Base-by-base conservation (phyloP, 2,888 invertebrate species). In the Pristionchus japonicus region DNA sequence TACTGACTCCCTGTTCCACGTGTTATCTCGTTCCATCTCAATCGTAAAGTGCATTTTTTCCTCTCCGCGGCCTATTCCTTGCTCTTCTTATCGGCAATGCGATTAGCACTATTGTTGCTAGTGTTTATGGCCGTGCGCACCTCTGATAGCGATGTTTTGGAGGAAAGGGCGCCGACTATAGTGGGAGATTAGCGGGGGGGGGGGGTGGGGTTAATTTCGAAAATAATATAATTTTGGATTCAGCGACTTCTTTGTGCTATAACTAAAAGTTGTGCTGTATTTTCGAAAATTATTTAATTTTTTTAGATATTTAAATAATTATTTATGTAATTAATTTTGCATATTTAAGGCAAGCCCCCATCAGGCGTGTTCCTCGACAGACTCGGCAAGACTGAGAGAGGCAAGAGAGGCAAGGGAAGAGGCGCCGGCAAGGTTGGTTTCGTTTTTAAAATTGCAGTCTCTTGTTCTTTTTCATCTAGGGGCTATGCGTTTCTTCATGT, bases 321-420 rank as follows among this genome's bases (percentile, higher is more conserved):
- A n/a, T 61, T 17, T n/a, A n/a, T n/a, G n/a, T n/a, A n/a, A n/a
- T n/a, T n/a, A n/a, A n/a, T n/a, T n/a, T n/a, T 3, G 17, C 7
- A 20, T 49, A 23, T 83, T 47, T 11, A 37, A 86, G 88, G 89
- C 31, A 87, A 87, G 23, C 90, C 89, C 4, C 90, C 90, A 0
- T 88, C 90, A 7, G 90, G 90, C 9, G 89, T 88, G 11, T 91
- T 89, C 82, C 89, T 89, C 11, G 90, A 91, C 31, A 87, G 90
- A 31, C 86, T 90, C 20, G 70, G 89, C 15, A 88, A 88, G 74
- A 83, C 47, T 1, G 83, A 92, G 80, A 88, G 91, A 20, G 91
- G 92, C 37, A 91, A 91, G 83, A 88, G 91, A 34, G 91, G 92
- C 34, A 91, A 91, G 67, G 91, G 90, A 20, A 84, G 89, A 27